These are phyloP conservation scores for Chalcis sispes DNA, from an alignment of 2,888 invertebrate species.

Conservation along the genomic window DNA sequence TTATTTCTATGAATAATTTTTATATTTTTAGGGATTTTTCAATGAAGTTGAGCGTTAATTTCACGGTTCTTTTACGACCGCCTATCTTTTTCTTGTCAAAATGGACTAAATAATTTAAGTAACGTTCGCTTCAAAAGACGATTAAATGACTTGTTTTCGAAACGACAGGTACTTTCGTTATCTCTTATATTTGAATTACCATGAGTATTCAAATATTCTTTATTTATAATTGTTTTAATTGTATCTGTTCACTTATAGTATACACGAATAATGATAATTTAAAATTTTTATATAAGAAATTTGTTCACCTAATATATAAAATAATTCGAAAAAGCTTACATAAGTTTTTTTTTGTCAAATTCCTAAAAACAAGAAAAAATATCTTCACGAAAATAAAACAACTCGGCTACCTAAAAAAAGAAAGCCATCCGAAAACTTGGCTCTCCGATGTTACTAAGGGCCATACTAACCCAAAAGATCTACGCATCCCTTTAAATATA, in stretches of 20 bases:
- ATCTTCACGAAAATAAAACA: no score
- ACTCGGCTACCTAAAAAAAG: no score
- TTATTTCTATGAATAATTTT: constrained; percentile 19
- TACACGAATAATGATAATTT: no score
- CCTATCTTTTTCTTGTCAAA: constrained; percentile 35
- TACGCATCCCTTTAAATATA: constrained; percentile 41
- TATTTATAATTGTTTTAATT: no score
- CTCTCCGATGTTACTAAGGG: no score
- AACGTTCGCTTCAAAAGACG: constrained; percentile 7
- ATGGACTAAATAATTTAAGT: constrained; percentile 26
- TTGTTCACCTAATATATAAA: no score
- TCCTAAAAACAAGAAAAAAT: no score
- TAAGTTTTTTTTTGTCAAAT: no score
- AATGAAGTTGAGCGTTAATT: constrained; percentile 4
- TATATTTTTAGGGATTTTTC: constrained; percentile 8
- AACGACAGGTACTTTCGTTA: not conserved
- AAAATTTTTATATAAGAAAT: no score
- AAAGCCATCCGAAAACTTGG: no score
- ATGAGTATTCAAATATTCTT: not conserved
- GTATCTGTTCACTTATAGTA: no score
- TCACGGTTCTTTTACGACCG: constrained; percentile 34
- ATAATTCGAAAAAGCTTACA: no score
- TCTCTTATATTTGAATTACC: not conserved
- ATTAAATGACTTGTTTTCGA: constrained; percentile 30
- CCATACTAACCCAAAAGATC: not conserved